phyloP scores from a whole-genome alignment of 2,113 vertebrate species.

The Apodemus speciosus region DNA sequence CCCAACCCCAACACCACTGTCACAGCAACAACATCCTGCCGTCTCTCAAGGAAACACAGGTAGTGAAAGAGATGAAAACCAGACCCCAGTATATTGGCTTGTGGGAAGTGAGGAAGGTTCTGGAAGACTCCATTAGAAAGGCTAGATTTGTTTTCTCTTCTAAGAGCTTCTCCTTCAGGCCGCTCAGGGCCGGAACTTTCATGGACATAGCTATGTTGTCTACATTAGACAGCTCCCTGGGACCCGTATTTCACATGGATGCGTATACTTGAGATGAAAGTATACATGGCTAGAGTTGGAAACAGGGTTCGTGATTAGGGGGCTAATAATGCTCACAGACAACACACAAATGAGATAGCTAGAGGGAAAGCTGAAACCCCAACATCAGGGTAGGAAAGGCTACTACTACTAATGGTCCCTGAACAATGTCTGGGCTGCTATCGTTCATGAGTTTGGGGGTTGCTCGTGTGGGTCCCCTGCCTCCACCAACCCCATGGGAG shows the following conservation, averaged over 20 bases:
- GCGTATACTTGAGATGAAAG: not conserved
- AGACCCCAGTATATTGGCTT: not conserved
- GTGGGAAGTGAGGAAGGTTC: not conserved
- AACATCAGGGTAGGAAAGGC: not conserved
- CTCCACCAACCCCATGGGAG: not conserved
- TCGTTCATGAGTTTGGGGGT: not conserved
- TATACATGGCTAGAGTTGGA: not conserved
- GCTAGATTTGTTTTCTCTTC: conserved; percentile 7
- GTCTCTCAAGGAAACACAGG: conserved; percentile 33
- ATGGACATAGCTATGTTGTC: not conserved
- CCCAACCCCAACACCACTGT: not conserved
- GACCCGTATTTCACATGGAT: not conserved
- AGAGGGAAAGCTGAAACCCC: not conserved
- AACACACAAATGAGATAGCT: not conserved
- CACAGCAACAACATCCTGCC: not conserved
- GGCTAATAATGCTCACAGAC: not conserved
- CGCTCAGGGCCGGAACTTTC: not conserved
- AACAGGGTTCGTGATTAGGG: not conserved
- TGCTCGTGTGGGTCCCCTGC: not conserved
- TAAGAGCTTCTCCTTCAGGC: not conserved
- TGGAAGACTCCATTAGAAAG: not conserved
- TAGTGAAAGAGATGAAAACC: conserved; percentile 41
- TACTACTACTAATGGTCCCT: not conserved
- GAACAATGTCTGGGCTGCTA: not conserved
- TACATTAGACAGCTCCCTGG: rapidly evolving